Percentiles rank a stretch among this genome's conserved stretches.
phyloP scores from a whole-genome alignment of 2,797 vertebrate species.

The Chiloscyllium punctatum region DNA sequence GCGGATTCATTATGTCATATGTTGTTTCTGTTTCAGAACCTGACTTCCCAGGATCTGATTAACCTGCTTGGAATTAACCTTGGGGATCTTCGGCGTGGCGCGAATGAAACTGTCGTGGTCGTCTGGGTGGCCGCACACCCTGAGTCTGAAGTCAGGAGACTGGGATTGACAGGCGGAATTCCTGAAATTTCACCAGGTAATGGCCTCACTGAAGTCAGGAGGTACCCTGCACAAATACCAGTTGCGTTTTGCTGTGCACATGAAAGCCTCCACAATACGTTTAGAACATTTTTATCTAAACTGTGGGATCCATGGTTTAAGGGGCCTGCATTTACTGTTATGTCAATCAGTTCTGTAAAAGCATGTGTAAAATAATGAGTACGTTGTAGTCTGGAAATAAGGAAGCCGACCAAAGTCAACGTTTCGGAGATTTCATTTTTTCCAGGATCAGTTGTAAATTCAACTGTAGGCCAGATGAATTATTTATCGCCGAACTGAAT shows the following conservation, averaged over 20 bases:
- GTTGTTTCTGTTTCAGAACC: constrained; percentile 6
- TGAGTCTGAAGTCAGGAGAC: constrained; percentile 36
- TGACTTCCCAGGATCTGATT: constrained; percentile 38
- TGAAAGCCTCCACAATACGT: neutral
- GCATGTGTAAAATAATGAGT: neutral
- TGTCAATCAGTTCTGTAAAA: neutral
- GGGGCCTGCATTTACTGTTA: no score
- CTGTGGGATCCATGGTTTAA: no score
- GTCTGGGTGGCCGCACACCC: constrained; percentile 34
- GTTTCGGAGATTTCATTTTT: no score
- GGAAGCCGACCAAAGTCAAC: no score
- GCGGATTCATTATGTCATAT: neutral
- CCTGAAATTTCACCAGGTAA: constrained; percentile 10
- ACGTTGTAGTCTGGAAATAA: no score
- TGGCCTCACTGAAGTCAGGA: neutral
- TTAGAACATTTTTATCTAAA: no score
- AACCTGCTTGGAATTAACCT: constrained; percentile 39
- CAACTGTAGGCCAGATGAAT: no score
- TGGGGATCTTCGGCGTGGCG: constrained; percentile 33
- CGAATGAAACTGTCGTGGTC: constrained; percentile 6
- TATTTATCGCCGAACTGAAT: no score
- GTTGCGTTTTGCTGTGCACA: neutral
- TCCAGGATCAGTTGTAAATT: no score
- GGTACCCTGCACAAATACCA: no score
- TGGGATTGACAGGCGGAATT: constrained; percentile 12